These are phyloP conservation scores for Sphaerophoria rueppellii DNA, from an alignment of 2,888 invertebrate species.

Conservation along the genomic window DNA sequence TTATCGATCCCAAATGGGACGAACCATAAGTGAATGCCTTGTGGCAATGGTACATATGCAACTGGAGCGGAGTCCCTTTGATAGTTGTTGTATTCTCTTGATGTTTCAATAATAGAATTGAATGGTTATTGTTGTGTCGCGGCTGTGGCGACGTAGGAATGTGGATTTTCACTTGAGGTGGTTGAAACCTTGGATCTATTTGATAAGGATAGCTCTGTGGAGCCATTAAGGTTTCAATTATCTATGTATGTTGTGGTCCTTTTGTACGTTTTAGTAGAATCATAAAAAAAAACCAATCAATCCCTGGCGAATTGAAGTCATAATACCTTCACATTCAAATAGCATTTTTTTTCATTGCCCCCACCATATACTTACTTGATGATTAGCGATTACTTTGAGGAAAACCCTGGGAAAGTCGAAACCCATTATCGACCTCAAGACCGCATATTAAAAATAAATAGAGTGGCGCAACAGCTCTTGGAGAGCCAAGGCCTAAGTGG, in stretches of 20 bases:
- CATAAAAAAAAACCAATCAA: neutral
- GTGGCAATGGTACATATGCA: conserved; percentile 15
- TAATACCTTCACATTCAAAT: too few species aligned
- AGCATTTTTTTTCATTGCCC: too few species aligned
- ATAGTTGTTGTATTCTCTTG: conserved; percentile 5
- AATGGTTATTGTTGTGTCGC: conserved; percentile 46
- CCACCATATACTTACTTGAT: too few species aligned
- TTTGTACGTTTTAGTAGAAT: neutral
- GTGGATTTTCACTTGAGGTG: conserved; percentile 1
- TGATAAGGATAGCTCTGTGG: neutral
- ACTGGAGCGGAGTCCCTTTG: neutral
- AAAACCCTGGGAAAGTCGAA: too few species aligned
- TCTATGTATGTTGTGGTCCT: neutral
- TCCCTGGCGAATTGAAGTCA: neutral
- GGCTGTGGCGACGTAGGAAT: neutral
- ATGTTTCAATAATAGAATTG: conserved; percentile 46
- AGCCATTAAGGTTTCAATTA: conserved; percentile 46
- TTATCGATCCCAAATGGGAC: conserved; percentile 59
- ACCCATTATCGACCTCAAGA: too few species aligned
- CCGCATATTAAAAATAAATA: too few species aligned
- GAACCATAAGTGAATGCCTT: conserved; percentile 36
- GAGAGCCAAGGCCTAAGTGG: too few species aligned
- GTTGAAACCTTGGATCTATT: neutral
- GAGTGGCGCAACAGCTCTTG: too few species aligned
- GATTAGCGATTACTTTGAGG: too few species aligned